Evolutionary conservation across 2,113 vertebrate genomes (phyloP), one percentile per base, ranked within the genome.

Genomic region (Dendrocopos noguchii): DNA sequence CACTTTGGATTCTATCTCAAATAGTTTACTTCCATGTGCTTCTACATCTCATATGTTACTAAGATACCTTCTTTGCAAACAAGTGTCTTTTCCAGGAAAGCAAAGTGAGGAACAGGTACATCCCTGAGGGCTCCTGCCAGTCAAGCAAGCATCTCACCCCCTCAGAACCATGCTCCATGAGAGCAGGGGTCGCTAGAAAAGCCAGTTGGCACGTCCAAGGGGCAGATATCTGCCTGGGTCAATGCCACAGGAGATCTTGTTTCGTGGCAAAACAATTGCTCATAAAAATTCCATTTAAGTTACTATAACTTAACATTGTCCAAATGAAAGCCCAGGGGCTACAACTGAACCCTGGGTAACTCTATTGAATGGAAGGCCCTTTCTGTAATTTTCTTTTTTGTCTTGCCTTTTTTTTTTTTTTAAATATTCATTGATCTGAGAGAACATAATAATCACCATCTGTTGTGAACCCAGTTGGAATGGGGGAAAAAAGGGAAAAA

Each of bases 371-470:
- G 19, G 57, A 93, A 95, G 95, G 88, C 70, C 80, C 83, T 80
- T 86, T 95, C 86, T 63, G 47, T 11, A 74, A 5, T 34, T 39
- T 39, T 83, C 85, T 77, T 87, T 88, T 80, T 25, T 75, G 27
- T 36, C 61, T 88, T 93, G 73, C 28, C 12, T 39, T 56, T 52
- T 76, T 25, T 59, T 39, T 28, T 39, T 25, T 59, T 39, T 28
- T 39, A 39, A 60, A 88, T 92, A 96, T 91, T 91, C 87, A 87
- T 91, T 92, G 89, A 94, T 94, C 87, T 89, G 78, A 90, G 83
- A 70, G 90, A 96, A 92, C 93, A 85, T 91, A 93, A 96, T 93
- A 92, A 95, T 91, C 84, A 93, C 94, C 89, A 95, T 94, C 94
- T 95, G 95, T 60, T 92, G 81, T 91, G 88, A 95, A 84, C 63